Base-by-base conservation (phyloP, 1,140 invertebrate genomes). In the Heliconius melpomene region DNA sequence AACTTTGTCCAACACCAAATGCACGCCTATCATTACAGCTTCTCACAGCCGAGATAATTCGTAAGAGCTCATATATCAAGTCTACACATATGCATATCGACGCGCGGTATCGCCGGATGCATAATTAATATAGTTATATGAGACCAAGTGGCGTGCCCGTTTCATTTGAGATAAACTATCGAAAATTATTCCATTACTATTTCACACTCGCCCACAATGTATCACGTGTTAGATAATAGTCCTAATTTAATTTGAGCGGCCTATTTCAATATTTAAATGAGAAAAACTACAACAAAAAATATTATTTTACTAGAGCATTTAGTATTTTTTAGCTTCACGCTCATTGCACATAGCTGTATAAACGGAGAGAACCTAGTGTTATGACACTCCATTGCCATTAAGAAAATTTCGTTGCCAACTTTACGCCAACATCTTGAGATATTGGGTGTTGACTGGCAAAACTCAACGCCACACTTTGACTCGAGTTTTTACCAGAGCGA, bases 121-220 rank as follows among this genome's bases (percentile, higher is more conserved):
- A 77, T 77, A 77, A 77, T 77, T 77, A 77, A 77, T 77, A 77
- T 70, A 46, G 76, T 71, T 72, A 79, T 79, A 79, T 32, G 38
- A 75, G 50, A 79, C 40, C 18, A 40, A 50, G 78, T 52, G 38
- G 23, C 57, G 78, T 46, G 38, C 40, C 29, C 71, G 46, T 38
- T 70, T 77, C 71, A 83, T 83, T 82, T 71, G 82, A 88, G 79
- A 85, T 86, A 86, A 72, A 80, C 74, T 90, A 90, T 90, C 89
- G 80, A 78, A 82, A 82, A 78, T 85, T 72, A 78, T 75, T 73
- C 80, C 85, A 88, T 90, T 88, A 89, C 89, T 87, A 87, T 87
- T 89, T 86, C 85, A 85, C 85, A 83, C 82, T 85, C 70, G 81
- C 50, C 75, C 66, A 66, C 85, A 88, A 78, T 71, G 89, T 88